Base-by-base conservation (phyloP, 2,113 vertebrate genomes). In the Maccullochella peelii region DNA sequence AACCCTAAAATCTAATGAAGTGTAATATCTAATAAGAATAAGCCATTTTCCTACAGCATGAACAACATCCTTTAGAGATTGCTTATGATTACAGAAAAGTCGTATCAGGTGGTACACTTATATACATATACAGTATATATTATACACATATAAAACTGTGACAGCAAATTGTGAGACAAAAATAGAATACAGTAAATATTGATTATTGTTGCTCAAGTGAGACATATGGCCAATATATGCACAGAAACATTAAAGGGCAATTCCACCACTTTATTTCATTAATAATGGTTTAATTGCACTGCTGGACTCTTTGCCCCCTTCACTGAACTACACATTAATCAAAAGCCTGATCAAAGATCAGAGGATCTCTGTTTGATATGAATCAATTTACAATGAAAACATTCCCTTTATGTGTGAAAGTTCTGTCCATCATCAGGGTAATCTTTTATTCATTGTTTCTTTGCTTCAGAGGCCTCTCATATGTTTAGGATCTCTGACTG, bases 391-490 rank as follows among this genome's bases (percentile, higher is more conserved):
- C 66, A 49, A 30, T 47, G 73, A 85, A 86, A 87, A 87, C 74
- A 76, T 73, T 83, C 84, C 76, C 77, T 83, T 80, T 81, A 57
- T 77, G 80, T 65, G 68, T 44, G 74, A 83, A 73, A 62, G 30
- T 68, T 73, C 80, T 77, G 85, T 80, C 86, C 78, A 67, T 90
- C 88, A 90, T 50, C n/a, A 25, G 67, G 62, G 30, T 84, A 27
- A 91, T 89, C 74, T 88, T 92, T 93, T 89, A 89, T 93, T 88
- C 80, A 90, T 82, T 15, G 73, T 81, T 67, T 87, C 73, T 85
- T 38, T 87, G 79, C 77, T 77, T 88, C 67, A 73, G 85, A 82
- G 73, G 55, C 52, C 58, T 77, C 47, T n/a, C 50, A 55, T 44
- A 52, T 69, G 57, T 77, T 23, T n/a, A 49, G 36, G 47, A 77